These are phyloP conservation scores for Bombyx mori DNA, from an alignment of 1,140 invertebrate genomes.

Conservation along the genomic window DNA sequence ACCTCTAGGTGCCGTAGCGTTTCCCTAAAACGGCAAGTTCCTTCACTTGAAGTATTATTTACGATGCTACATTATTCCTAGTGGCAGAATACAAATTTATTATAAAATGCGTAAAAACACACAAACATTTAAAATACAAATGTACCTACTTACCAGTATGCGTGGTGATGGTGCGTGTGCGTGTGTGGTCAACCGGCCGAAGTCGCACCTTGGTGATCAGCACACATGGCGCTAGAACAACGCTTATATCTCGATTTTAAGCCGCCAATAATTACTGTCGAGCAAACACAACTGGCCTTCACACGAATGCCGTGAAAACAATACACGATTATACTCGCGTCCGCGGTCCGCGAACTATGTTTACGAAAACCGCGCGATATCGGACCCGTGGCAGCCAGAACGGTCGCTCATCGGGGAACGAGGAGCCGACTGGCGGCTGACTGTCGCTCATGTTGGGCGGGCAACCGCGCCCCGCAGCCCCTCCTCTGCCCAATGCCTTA, in stretches of 20 bases:
- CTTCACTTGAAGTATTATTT: neutral
- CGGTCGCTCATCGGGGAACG: slow-evolving; percentile 11
- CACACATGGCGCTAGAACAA: slow-evolving; percentile 30
- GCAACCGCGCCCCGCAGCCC: slow-evolving; percentile 37
- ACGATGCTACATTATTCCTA: slow-evolving; percentile 6
- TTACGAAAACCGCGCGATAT: slow-evolving; percentile 16
- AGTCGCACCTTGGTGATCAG: slow-evolving; percentile 36
- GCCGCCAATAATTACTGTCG: slow-evolving; percentile 7
- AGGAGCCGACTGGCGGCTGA: slow-evolving; percentile 35
- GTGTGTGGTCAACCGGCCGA: slow-evolving; percentile 42
- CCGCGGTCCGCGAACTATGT: slow-evolving; percentile 25
- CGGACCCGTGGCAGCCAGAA: slow-evolving; percentile 5
- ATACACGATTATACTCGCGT: slow-evolving; percentile 4
- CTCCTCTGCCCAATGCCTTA: slow-evolving; percentile 41
- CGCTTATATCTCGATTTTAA: neutral
- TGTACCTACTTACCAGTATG: slow-evolving; percentile 39
- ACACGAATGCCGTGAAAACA: neutral
- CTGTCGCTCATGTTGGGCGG: slow-evolving; percentile 33
- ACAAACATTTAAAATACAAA: slow-evolving; percentile 6
- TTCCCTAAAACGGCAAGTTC: too few species aligned
- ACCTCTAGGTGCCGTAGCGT: too few species aligned
- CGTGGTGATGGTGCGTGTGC: slow-evolving; percentile 24
- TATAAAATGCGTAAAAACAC: neutral
- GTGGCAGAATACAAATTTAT: slow-evolving; percentile 19
- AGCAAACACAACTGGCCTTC: too few species aligned